A percentile compares a stretch with the other conserved stretches of the same genome.
Evolutionary conservation across 2,888 invertebrate genomes (phyloP).

Genomic region (Cyclophora albipunctata): DNA sequence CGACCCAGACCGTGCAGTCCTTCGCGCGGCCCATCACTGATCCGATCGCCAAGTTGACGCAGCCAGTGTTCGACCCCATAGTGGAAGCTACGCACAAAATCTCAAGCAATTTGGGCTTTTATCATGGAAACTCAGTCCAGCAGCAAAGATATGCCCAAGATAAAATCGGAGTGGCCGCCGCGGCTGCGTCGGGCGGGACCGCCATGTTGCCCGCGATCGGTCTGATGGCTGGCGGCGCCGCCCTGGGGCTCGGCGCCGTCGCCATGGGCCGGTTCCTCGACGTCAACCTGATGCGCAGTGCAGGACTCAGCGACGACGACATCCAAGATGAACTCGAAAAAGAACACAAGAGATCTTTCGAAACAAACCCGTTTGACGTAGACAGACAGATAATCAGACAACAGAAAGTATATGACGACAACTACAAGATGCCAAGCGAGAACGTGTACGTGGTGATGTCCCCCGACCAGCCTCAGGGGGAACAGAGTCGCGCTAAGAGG

Average conservation of each 20-base stretch:
- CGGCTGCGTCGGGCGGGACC: conserved; percentile 68
- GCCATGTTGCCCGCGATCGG: conserved; percentile 85
- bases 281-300: conserved; percentile 76
- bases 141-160: conserved; percentile 73
- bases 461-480: conserved; percentile 37
- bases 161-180: conserved; percentile 79
- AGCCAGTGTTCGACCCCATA: conserved; percentile 82
- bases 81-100: conserved; percentile 88
- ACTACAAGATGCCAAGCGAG: conserved; percentile 73
- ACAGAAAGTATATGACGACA: conserved; percentile 63
- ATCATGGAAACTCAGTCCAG: conserved; percentile 59
- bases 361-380: conserved; percentile 48
- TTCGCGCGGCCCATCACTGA: conserved; percentile 77
- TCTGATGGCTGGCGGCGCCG: conserved; percentile 87
- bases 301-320: conserved; percentile 54
- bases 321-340: conserved; percentile 59
- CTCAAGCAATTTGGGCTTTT: conserved; percentile 83
- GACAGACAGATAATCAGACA: conserved; percentile 60
- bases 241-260: conserved; percentile 86
- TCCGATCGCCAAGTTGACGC: conserved; percentile 74
- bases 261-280: conserved; percentile 84
- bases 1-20: conserved; percentile 81
- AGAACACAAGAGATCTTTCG: conserved; percentile 75
- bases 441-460: conserved; percentile 72
- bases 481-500: conserved; percentile 48